Base-by-base conservation (phyloP, 2,113 vertebrate genomes). In the Menura novaehollandiae region DNA sequence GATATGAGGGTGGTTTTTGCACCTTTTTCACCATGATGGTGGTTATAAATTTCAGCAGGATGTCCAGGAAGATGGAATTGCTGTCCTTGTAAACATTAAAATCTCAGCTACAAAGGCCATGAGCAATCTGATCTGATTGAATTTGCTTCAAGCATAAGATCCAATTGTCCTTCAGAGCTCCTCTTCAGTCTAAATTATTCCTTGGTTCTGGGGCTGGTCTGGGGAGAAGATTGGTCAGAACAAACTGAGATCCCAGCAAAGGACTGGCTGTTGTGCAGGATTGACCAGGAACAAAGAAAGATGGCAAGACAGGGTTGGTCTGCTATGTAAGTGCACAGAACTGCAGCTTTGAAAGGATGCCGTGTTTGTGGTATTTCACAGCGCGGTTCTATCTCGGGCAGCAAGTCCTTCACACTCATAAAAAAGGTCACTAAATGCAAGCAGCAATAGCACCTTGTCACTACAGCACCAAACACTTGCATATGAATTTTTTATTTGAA, bases 401-500 rank as follows among this genome's bases (percentile, higher is more conserved):
- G 62, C 28, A 76, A 67, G 91, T 90, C 90, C 90, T 94, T 86
- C 64, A 44, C 27, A 8, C 69, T 91, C 41, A 10, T 49, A 24
- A 58, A 23, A 93, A 96, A 79, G 77, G 85, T 90, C 85, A 91
- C 46, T 55, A 62, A 90, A 91, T 74, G 43, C 67, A 94, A 88
- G 47, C 90, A 88, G 72, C 27, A 71, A 58, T 44, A 80, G 51
- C 85, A 94, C 85, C 93, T 94, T 95, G 94, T 89, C 95, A 64
- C 63, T 94, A 63, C 51, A 59, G 85, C 17, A 80, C 82, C 88
- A 90, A 94, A 88, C 77, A 63, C 86, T 87, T 68, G 93, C 88
- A 77, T 88, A 68, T 86, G 68, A 95, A 72, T 95, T 85, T 96
- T 95, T 94, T 46, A 87, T 93, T 87, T 89, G 92, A 85, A 79